Evolutionary conservation across 2,888 invertebrate genomes (phyloP), one percentile per base, ranked within the genome.

Genomic region (Hirtodrosophila alboralis): DNA sequence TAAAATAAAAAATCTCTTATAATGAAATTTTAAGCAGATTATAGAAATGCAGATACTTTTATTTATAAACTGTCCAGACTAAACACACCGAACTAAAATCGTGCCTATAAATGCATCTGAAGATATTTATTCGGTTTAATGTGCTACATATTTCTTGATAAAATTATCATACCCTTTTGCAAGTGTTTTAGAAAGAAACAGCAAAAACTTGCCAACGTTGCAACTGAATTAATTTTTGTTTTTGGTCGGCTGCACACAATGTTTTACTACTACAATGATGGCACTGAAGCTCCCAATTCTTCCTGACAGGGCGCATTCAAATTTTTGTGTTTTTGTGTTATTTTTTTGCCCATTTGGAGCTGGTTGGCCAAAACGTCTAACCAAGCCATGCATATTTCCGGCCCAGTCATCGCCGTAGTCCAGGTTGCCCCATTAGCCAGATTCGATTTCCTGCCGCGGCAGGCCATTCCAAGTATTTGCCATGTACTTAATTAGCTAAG

Each of bases 351-450:
- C 75, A 65, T 64, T 72, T 84, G 80, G 74, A 66, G 75, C 73
- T 51, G 23, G 62, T 14, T 70, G 70, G 67, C 68, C 60, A 68
- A 76, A 83, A 71, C 59, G 4, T 60, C 30, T 44, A 44, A 58
- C 43, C 69, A 79, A 80, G 78, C 81, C 84, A 85, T 70, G 86
- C 86, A 84, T 84, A 75, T 84, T 75, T 84, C 84, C 84, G 84
- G 86, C 85, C 85, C 63, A 48, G 53, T 36, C 45, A 14, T 47
- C 44, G 47, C 38, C 36, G 8, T 37, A 37, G 45, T 27, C 40
- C 45, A 51, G 43, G 41, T 27, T 38, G 33, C 4, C 27, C 76
- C 76, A 76, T 73, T 70, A 71, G 58, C 69, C 73, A 51, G 58
- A 43, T 80, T 65, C 84, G 84, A 76, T 77, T 80, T 74, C 59